Base-by-base conservation (phyloP, 2,888 invertebrate species). In the Caenorhabditis sp. region DNA sequence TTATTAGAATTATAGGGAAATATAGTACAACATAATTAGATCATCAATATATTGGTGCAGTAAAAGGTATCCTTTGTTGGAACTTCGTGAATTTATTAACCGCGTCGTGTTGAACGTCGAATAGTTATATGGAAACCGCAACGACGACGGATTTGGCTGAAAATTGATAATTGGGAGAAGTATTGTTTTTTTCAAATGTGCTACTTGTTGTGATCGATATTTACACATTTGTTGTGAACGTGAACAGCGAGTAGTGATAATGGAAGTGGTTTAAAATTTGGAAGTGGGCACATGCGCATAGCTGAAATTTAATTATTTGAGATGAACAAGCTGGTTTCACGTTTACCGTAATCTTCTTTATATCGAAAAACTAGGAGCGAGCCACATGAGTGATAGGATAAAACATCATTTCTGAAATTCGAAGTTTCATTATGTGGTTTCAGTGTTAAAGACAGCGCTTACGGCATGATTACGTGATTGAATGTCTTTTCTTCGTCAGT, bases 381-480 rank as follows among this genome's bases (percentile, higher is more conserved):
- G 1, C 69, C 73, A 31, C 21, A 53, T 17, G 73, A 69, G 52
- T 73, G 73, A 1, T 63, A 65, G 21, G 25, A 27, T 21, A 73
- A 25, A 5, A 69, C 73, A 25, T 73, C 73, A 12, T 69, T 68
- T 43, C 73, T 63, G 64, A 57, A 68, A 63, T n/a, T n/a, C n/a
- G n/a, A n/a, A n/a, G n/a, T n/a, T n/a, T n/a, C n/a, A n/a, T n/a
- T n/a, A n/a, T n/a, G n/a, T n/a, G n/a, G n/a, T n/a, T n/a, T n/a
- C n/a, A n/a, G n/a, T n/a, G n/a, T n/a, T n/a, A n/a, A n/a, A n/a
- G n/a, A n/a, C n/a, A n/a, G n/a, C n/a, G 23, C n/a, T 38, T 52
- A 64, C 67, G 27, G 59, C 12, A 61, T 53, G 20, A 67, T 27
- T 1, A 59, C 17, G 0, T 52, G 10, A n/a, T 64, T 53, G 27